Percentiles rank a stretch among this genome's conserved stretches.
phyloP scores from a whole-genome alignment of 1,140 invertebrate genomes.

The Lerema accius region DNA sequence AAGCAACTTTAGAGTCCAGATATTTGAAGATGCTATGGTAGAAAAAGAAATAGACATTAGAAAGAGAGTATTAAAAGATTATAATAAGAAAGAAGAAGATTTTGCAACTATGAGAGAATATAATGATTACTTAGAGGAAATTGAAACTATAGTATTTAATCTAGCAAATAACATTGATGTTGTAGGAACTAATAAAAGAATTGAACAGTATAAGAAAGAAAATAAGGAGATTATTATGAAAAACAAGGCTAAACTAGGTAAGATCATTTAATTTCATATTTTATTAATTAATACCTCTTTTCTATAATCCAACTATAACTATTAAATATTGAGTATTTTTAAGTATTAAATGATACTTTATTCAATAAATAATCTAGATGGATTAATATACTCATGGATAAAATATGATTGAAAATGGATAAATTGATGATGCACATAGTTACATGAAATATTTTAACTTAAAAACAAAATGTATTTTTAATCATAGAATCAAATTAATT shows the following conservation, averaged over 20 bases:
- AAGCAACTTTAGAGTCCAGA: conserved; percentile 95
- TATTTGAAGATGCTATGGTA: conserved; percentile 97
- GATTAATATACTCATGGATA: too few relatives aligned
- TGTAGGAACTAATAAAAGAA: conserved; percentile 93
- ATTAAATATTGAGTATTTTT: too few relatives aligned
- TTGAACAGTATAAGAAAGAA: conserved; percentile 97
- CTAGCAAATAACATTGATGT: conserved; percentile 95
- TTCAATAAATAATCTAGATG: too few relatives aligned
- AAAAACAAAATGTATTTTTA: too few relatives aligned
- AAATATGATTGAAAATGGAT: too few relatives aligned
- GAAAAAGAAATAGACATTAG: conserved; percentile 99
- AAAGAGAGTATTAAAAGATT: conserved; percentile 94
- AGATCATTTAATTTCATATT: conserved; percentile 10
- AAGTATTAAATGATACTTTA: too few relatives aligned
- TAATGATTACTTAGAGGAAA: conserved; percentile 96
- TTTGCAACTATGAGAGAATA: conserved; percentile 92
- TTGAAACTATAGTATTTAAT: conserved; percentile 96
- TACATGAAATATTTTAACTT: too few relatives aligned
- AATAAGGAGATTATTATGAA: conserved; percentile 96
- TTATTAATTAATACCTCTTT: too few relatives aligned
- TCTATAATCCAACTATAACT: too few relatives aligned
- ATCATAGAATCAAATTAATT: too few relatives aligned
- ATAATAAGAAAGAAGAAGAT: conserved; percentile 96
- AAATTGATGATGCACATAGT: too few relatives aligned
- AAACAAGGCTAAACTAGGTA: conserved; percentile 89